These are phyloP conservation scores for Zoanthus solanderi DNA, from an alignment of 92 coral and sea anemone genomes.

Conservation along the genomic window DNA sequence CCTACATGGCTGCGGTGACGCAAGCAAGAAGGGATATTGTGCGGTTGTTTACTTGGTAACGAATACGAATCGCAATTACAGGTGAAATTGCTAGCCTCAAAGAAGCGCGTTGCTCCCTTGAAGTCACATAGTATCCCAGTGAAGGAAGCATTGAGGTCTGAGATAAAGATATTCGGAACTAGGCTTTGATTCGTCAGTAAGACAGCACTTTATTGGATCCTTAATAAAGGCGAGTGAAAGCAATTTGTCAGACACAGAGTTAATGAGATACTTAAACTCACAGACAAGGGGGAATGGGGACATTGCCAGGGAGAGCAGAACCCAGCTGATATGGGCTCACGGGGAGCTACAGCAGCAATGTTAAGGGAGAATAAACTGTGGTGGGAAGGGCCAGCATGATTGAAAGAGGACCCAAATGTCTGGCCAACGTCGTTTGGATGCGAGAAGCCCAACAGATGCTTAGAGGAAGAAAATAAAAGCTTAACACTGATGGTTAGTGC, in stretches of 20 bases:
- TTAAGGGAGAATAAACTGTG: no score
- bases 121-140: neutral
- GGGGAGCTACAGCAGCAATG: no score
- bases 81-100: neutral
- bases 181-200: conserved; percentile 53
- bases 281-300: no score
- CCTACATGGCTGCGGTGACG: neutral
- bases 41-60: neutral
- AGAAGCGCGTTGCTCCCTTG: conserved; percentile 13
- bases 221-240: neutral
- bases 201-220: neutral
- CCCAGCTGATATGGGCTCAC: no score
- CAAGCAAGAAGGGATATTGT: conserved; percentile 18
- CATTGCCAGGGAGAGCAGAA: no score
- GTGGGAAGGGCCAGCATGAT: no score
- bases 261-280: neutral
- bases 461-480: no score
- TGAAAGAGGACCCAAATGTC: no score
- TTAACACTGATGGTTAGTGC: no score
- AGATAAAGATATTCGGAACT: conserved; percentile 37
- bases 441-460: no score
- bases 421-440: no score
- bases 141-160: conserved; percentile 17
- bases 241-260: neutral
- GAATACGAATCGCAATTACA: neutral